Conservation (phyloP, 2,113 vertebrate genomes). For the Vidua macroura region DNA sequence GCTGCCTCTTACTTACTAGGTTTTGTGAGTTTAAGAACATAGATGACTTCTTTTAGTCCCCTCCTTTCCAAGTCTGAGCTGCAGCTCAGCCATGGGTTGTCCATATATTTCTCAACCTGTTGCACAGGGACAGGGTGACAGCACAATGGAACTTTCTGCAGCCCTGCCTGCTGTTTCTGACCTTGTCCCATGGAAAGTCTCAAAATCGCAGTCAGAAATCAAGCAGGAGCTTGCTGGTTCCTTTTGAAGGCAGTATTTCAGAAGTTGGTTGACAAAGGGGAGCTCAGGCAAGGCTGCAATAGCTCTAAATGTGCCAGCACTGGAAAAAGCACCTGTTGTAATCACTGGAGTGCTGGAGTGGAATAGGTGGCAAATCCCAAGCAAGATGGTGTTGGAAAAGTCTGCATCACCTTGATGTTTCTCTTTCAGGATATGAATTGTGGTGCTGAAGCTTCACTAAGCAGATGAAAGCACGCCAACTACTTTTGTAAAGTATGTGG, state of each 20-base stretch:
- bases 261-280: not conserved
- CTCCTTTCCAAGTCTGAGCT: not conserved
- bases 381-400: not conserved
- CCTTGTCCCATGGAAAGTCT: not conserved
- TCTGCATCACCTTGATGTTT: not conserved
- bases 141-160: not conserved
- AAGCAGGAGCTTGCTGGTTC: not conserved
- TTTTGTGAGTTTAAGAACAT: not conserved
- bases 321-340: not conserved
- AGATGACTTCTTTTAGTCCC: not conserved
- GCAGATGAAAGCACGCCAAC: not conserved
- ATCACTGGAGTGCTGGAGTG: not conserved
- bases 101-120: not conserved
- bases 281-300: not conserved
- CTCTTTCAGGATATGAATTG: not conserved
- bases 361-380: not conserved
- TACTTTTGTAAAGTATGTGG: not conserved
- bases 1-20: not conserved
- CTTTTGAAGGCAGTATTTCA: not conserved
- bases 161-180: not conserved
- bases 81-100: not conserved
- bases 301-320: not conserved
- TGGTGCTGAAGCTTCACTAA: not conserved
- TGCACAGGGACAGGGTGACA: not conserved
- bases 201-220: not conserved